Evolutionary conservation across 2,113 vertebrate genomes (phyloP).

Genomic region (Microcebus lehilahytsara): DNA sequence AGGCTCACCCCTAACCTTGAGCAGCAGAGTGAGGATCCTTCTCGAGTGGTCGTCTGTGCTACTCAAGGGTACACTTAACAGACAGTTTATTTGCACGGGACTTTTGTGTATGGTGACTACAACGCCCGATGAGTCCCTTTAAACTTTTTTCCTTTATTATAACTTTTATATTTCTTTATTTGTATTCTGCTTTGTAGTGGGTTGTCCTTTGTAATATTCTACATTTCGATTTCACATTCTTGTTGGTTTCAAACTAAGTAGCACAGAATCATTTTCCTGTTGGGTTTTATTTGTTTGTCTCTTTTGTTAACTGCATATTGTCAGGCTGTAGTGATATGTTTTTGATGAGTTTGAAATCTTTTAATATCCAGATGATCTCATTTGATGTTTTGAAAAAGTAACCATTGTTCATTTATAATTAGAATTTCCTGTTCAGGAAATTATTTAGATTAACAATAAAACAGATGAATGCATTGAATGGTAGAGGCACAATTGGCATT

Average conservation of each 20-base stretch:
- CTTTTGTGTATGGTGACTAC: accelerated
- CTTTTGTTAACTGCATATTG: not conserved
- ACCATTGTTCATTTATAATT: constrained; percentile 26
- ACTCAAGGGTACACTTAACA: accelerated
- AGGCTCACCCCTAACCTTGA: not conserved
- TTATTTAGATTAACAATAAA: not conserved
- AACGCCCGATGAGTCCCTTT: not conserved
- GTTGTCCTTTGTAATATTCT: not conserved
- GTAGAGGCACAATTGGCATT: not conserved
- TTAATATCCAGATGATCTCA: constrained; percentile 55
- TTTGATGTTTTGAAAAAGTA: not conserved
- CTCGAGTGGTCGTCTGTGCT: accelerated
- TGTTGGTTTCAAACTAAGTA: not conserved
- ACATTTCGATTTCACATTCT: not conserved
- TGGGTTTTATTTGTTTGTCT: not conserved
- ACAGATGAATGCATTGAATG: not conserved
- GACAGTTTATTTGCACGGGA: not conserved
- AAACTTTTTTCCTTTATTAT: not conserved
- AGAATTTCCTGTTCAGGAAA: constrained; percentile 53
- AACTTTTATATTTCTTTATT: not conserved
- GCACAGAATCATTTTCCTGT: accelerated
- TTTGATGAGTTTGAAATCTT: not conserved
- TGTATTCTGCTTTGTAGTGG: not conserved
- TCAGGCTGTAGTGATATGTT: not conserved
- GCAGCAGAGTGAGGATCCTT: not conserved